These are phyloP conservation scores for Dasypus novemcinctus DNA, from an alignment of 2,113 vertebrate genomes.

Conservation along the genomic window DNA sequence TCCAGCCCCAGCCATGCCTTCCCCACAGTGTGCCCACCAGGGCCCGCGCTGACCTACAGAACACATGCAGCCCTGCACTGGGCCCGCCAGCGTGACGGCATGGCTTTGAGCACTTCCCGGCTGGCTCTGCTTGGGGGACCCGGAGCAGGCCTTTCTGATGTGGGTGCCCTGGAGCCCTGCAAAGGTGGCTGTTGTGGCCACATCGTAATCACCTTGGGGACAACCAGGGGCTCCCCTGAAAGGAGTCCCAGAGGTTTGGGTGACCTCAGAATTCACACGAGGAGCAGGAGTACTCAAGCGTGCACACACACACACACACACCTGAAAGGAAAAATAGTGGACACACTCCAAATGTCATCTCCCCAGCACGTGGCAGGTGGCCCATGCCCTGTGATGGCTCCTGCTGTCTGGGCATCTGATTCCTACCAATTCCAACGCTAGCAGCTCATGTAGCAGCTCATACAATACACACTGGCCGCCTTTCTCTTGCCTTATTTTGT, in stretches of 20 bases:
- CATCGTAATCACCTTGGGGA: not conserved
- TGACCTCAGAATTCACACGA: not conserved
- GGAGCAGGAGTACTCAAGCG: fast-evolving
- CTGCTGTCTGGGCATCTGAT: not conserved
- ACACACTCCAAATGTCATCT: too few species aligned
- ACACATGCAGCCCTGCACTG: not conserved
- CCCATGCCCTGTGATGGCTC: not conserved
- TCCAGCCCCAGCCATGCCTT: too few species aligned
- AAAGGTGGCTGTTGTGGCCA: not conserved
- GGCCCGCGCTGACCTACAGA: fast-evolving
- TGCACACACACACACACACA: not conserved
- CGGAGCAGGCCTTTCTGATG: not conserved
- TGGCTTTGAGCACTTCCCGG: not conserved
- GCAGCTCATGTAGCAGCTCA: too few species aligned
- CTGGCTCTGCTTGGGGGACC: too few species aligned
- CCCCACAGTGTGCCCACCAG: fast-evolving
- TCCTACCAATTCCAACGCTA: fast-evolving
- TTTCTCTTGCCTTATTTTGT: fast-evolving
- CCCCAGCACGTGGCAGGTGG: not conserved
- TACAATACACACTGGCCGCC: fast-evolving
- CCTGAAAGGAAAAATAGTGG: fast-evolving
- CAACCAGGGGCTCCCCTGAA: not conserved
- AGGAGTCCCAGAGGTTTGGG: not conserved
- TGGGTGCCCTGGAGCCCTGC: not conserved
- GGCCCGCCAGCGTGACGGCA: fast-evolving